A percentile compares a stretch with the other conserved stretches of the same genome.
Evolutionary conservation across 2,113 vertebrate species (phyloP).

Genomic region (Tragelaphus scriptus): DNA sequence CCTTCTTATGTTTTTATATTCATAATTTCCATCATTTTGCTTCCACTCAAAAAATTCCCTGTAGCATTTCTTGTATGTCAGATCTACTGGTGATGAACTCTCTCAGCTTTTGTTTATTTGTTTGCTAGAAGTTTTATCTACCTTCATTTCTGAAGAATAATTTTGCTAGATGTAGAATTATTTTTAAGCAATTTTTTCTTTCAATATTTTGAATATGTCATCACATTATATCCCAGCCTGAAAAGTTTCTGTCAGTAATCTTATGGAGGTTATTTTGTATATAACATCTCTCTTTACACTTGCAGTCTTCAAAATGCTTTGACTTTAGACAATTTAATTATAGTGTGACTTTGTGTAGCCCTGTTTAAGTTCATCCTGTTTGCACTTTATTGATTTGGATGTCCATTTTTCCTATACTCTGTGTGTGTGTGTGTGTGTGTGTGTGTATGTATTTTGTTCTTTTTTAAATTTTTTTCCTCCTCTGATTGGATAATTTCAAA

Average conservation of each 20-base stretch:
- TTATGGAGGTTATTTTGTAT: background rate
- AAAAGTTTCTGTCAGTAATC: background rate
- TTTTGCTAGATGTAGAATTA: background rate
- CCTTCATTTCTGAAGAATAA: background rate
- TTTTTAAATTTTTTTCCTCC: background rate
- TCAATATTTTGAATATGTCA: background rate
- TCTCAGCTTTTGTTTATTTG: background rate
- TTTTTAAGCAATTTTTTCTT: background rate
- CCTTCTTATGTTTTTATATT: background rate
- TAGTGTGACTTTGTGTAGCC: background rate
- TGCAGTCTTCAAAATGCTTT: background rate
- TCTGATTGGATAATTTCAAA: background rate
- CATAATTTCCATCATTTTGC: background rate
- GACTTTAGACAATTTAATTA: background rate
- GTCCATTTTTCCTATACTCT: background rate
- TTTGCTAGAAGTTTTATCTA: background rate
- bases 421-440: background rate
- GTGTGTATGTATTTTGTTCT: too few species aligned
- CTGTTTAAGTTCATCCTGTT: background rate
- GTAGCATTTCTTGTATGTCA: background rate
- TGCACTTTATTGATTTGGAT: background rate
- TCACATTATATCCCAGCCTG: background rate
- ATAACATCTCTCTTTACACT: background rate
- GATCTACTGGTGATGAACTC: background rate
- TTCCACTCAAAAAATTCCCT: background rate